These are phyloP conservation scores for Dryobotodes eremita DNA, from an alignment of 2,888 invertebrate species.

Conservation along the genomic window DNA sequence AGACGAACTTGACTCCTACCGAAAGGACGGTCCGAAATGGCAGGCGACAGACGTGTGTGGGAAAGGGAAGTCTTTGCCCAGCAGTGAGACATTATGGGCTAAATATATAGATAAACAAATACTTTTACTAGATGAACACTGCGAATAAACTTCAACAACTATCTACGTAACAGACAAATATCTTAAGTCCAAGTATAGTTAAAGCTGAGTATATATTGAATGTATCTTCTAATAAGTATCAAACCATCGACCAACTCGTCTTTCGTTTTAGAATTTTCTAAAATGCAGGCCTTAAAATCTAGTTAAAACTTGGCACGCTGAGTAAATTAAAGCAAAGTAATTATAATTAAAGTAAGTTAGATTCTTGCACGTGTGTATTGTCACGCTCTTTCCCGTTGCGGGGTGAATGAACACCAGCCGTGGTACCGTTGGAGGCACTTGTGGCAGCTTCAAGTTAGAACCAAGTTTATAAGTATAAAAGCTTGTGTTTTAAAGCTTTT, in stretches of 20 bases:
- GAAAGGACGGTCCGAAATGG: neutral
- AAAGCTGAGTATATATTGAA: neutral
- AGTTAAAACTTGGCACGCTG: neutral
- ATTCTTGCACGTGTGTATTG: conserved; percentile 47
- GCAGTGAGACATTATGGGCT: neutral
- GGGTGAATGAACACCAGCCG: conserved; percentile 61
- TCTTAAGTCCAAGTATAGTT: neutral
- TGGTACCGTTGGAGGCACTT: conserved; percentile 53
- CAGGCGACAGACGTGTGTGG: neutral
- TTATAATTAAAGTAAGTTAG: conserved; percentile 47
- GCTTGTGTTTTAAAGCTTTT: conserved; percentile 13
- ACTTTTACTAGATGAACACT: neutral
- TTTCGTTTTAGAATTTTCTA: neutral
- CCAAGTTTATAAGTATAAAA: conserved; percentile 17
- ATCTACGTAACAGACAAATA: neutral
- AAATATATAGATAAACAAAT: neutral
- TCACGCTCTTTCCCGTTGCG: conserved; percentile 55
- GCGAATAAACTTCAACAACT: neutral
- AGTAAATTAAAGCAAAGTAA: conserved; percentile 18
- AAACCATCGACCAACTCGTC: neutral
- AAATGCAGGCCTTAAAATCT: neutral
- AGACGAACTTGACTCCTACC: neutral
- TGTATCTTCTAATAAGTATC: neutral
- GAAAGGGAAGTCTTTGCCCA: neutral
- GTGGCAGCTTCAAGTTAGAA: conserved; percentile 24